Base-by-base conservation (phyloP, 2,888 invertebrate species). In the Amaurobius ferox region DNA sequence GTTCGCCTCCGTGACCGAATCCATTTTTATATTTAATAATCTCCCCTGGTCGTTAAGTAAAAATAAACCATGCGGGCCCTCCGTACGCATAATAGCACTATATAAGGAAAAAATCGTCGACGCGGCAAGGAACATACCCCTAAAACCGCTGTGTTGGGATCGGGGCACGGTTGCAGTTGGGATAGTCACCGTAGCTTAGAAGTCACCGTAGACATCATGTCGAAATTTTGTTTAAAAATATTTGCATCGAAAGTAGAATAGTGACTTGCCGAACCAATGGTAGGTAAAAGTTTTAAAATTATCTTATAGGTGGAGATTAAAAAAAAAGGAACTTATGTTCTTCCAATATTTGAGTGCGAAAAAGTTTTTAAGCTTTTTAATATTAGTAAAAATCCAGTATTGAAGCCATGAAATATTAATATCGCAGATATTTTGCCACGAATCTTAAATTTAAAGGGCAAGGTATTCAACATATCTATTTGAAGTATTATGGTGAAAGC, bases 11-110 rank as follows among this genome's bases (percentile, higher is more conserved):
- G 77, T 83, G 83, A 83, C 83, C 32, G n/a, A 44, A 62, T 29
- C 44, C 68, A 76, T 81, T 70, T 48, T 32, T 48, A n/a, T n/a
- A 44, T 81, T 80, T 55, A 80, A 74, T 66, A 55, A 64, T 30
- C 28, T 29, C 16, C 28, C 28, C 3, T n/a, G 29, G 40, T 28
- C 28, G 71, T 83, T 55, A 66, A 76, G 77, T 55, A 83, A 71
- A 77, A 77, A 72, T 77, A 71, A 77, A 64, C 70, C n/a, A n/a
- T n/a, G n/a, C 23, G 68, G 32, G 83, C 77, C 64, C n/a, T 28
- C 77, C 19, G 55, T 55, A 23, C 55, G n/a, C 66, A 29, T 83
- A 83, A 83, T 83, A 6, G 77, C 7, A 29, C 23, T 83, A 83
- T 83, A 83, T 83, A 83, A 83, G 71, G 23, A 5, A 55, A 55